These are phyloP conservation scores for Drosophila fulvimacula DNA, from an alignment of 2,888 invertebrate species.

Conservation along the genomic window DNA sequence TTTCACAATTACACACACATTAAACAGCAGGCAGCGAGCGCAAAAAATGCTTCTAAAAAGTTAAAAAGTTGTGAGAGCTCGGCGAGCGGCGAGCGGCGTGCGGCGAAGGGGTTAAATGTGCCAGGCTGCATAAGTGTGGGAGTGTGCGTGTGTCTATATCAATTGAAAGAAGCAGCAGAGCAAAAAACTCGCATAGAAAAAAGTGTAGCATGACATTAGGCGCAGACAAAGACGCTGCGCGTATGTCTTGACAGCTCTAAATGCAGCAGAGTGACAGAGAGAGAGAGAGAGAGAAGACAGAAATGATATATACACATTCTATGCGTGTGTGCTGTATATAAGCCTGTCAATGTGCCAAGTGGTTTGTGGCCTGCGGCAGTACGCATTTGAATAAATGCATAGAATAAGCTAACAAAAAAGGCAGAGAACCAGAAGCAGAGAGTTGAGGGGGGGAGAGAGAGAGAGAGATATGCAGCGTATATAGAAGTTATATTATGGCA, in stretches of 20 bases:
- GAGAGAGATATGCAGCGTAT: neutral
- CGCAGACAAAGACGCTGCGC: slow-evolving; percentile 52
- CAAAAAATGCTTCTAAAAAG: slow-evolving; percentile 41
- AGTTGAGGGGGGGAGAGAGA: neutral
- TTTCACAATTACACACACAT: slow-evolving; percentile 82
- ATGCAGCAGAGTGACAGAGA: neutral
- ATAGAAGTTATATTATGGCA: neutral
- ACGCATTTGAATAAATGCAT: slow-evolving; percentile 49
- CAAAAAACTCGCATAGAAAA: slow-evolving; percentile 9
- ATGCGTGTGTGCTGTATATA: slow-evolving; percentile 27
- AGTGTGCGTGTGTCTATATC: slow-evolving; percentile 26
- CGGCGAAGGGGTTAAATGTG: slow-evolving; percentile 37
- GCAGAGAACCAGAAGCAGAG: neutral
- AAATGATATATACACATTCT: neutral
- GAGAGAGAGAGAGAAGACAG: neutral
- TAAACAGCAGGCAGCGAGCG: slow-evolving; percentile 52
- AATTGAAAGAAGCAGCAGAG: slow-evolving; percentile 29
- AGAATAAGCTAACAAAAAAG: slow-evolving; percentile 21
- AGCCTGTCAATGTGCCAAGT: slow-evolving; percentile 48
- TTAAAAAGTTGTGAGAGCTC: slow-evolving; percentile 35
- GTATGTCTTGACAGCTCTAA: slow-evolving; percentile 41
- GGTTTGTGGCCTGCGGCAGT: slow-evolving; percentile 38
- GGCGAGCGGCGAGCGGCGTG: slow-evolving; percentile 6
- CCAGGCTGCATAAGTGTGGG: slow-evolving; percentile 15
- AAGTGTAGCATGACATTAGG: slow-evolving; percentile 58